Conservation (phyloP, 2,888 invertebrate genomes). For the Melieria omissa region DNA sequence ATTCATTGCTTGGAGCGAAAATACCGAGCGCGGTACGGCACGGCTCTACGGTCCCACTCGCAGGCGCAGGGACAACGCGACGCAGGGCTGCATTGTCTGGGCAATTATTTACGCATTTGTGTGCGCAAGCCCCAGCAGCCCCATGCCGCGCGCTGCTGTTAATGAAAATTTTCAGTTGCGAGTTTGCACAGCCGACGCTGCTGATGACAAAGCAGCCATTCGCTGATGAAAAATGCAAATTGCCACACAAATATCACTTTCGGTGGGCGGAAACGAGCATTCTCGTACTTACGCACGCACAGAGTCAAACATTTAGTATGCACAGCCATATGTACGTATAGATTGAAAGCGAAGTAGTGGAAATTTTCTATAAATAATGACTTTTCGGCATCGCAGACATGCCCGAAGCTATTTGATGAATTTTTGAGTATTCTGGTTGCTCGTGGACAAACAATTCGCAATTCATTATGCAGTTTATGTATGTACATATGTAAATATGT, state of each 20-base stretch:
- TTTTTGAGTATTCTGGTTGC: too few species aligned
- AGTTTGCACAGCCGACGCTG: background rate
- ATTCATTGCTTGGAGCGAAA: too few species aligned
- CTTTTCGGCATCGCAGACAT: too few species aligned
- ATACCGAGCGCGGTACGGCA: too few species aligned
- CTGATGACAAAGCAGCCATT: slow-evolving; percentile 14
- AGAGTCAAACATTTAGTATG: background rate
- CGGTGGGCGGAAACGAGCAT: background rate
- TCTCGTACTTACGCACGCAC: background rate
- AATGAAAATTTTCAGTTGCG: background rate
- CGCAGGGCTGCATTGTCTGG: slow-evolving; percentile 7
- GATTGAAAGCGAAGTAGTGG: too few species aligned
- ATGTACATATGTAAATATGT: too few species aligned
- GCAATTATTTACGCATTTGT: slow-evolving; percentile 29
- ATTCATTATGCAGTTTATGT: too few species aligned
- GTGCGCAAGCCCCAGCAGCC: background rate
- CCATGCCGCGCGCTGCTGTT: background rate
- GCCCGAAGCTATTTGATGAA: too few species aligned
- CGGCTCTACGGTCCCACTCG: background rate
- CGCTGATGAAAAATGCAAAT: slow-evolving; percentile 33
- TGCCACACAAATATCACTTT: slow-evolving; percentile 19
- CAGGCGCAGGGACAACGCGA: slow-evolving; percentile 8
- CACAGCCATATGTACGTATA: too few species aligned
- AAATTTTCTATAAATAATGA: too few species aligned
- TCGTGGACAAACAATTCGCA: too few species aligned